Base-by-base conservation (phyloP, 1,140 invertebrate species). In the Bombus difficillimus region DNA sequence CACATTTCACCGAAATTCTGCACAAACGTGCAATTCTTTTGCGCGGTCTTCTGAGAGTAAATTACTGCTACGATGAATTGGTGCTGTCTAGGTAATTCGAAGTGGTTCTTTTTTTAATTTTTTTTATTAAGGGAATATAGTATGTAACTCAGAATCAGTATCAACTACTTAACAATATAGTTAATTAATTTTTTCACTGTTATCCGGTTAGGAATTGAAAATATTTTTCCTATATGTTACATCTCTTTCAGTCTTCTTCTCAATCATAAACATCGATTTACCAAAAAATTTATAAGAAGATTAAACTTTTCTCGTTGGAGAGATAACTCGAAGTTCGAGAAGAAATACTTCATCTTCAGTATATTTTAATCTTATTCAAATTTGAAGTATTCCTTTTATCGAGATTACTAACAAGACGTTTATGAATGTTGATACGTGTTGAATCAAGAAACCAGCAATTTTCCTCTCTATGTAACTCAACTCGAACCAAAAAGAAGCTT, bases 1-100 rank as follows among this genome's bases (percentile, higher is more conserved):
- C 32, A 77, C 59, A 39, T 83, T 76, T 83, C 72, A 53, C 25
- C 41, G 57, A 39, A 53, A 76, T 66, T 10, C 81, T 13, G 25
- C 8, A 8, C 28, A 43, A 80, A 69, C 43, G 64, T 80, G 41
- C 25, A 28, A 81, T 57, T 32, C 39, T n/a, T 82, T 39, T 77
- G 5, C 8, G 2, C 28, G 8, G 15, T 22, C 9, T 9, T 47
- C n/a, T 5, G 39, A 3, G 13, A 28, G 6, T 72, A 72, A 72
- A 41, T 72, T 12, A n/a, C 13, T 28, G 13, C 3, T 25, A 39
- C 37, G 34, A 37, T 15, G 15, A 18, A 22, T 37, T 34, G 2
- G 18, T 68, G 6, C 9, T 22, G 4, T 13, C 34, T 37, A 39
- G 1, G 3, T 28, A 34, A 22, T 22, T 22, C 18, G 6, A 34